These are phyloP conservation scores for Lithophane semibrunnea DNA, from an alignment of 2,888 invertebrate species.

Conservation along the genomic window DNA sequence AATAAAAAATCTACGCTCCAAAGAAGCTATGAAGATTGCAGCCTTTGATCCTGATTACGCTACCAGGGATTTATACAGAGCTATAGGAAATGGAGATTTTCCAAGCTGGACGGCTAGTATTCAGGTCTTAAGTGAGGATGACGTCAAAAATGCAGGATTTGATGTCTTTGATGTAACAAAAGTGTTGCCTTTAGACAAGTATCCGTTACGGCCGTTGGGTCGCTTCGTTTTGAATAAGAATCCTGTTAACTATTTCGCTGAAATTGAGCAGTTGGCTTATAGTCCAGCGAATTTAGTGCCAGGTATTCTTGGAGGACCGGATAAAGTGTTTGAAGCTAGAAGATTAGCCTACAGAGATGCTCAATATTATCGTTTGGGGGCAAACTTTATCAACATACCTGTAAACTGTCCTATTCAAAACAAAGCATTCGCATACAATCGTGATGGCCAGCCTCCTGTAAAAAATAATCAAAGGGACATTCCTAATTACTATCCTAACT, in stretches of 20 bases:
- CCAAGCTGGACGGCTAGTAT: constrained; percentile 95
- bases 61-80: constrained; percentile 95
- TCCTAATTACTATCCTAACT: constrained; percentile 98
- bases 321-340: constrained; percentile 96
- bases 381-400: constrained; percentile 96
- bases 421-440: constrained; percentile 93
- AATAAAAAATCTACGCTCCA: constrained; percentile 93
- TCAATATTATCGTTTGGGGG: constrained; percentile 95
- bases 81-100: constrained; percentile 93
- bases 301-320: constrained; percentile 97
- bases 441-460: constrained; percentile 95
- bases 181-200: constrained; percentile 94
- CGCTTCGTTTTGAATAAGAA: constrained; percentile 95
- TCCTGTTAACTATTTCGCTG: constrained; percentile 96
- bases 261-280: constrained; percentile 97
- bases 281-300: constrained; percentile 96
- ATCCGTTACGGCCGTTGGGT: constrained; percentile 95
- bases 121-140: constrained; percentile 95
- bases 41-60: constrained; percentile 96
- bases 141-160: constrained; percentile 94
- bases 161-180: constrained; percentile 98
- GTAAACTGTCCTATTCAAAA: constrained; percentile 97
- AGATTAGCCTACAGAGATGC: constrained; percentile 97
- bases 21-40: constrained; percentile 92
- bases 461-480: constrained; percentile 95